Evolutionary conservation across 2,888 invertebrate species (phyloP).

Genomic region (Conomelus anceps): DNA sequence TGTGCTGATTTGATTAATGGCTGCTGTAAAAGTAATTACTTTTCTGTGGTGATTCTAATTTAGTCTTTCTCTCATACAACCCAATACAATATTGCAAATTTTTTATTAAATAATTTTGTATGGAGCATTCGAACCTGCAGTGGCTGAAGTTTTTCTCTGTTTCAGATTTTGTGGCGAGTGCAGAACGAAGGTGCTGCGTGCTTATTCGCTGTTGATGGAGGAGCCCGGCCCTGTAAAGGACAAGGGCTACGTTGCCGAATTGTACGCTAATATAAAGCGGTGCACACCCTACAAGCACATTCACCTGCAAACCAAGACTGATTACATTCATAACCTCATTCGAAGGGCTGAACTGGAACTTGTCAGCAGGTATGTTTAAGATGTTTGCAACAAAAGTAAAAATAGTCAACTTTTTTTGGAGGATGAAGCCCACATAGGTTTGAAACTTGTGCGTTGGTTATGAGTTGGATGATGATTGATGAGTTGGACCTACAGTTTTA

Average conservation of each 20-base stretch:
- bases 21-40: no score
- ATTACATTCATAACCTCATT: conserved; percentile 81
- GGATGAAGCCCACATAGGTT: no score
- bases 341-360: conserved; percentile 87
- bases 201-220: conserved; percentile 80
- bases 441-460: no score
- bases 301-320: conserved; percentile 79
- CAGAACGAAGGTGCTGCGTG: conserved; percentile 79
- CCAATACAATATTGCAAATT: no score
- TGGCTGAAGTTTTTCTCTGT: conserved; percentile 18
- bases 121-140: no score
- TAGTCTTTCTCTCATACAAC: no score
- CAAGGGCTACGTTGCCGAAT: conserved; percentile 78
- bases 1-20: no score
- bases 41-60: no score
- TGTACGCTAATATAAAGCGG: conserved; percentile 80
- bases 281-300: conserved; percentile 82
- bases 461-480: no score
- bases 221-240: conserved; percentile 77
- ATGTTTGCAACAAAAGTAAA: no score
- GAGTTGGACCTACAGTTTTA: no score
- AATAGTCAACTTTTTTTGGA: neutral
- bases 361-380: conserved; percentile 50
- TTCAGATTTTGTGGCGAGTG: conserved; percentile 81
- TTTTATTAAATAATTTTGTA: no score